Evolutionary conservation across 1,140 invertebrate species (phyloP), one percentile per base, ranked within the genome.

Genomic region (Portunus trituberculatus): DNA sequence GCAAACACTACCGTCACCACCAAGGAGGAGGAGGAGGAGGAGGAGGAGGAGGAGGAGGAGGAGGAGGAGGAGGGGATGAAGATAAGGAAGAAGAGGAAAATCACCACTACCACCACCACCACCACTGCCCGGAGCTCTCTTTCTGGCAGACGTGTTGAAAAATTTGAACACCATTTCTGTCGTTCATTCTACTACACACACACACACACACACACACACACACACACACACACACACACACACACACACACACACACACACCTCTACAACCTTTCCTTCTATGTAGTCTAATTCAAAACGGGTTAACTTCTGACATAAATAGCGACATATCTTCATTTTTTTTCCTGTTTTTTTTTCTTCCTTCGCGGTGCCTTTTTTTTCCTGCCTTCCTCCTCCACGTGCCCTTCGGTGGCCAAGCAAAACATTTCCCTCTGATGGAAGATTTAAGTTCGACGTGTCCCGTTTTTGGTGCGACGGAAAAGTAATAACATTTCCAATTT

Each of bases 111-210:
- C 45, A 39, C 86, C 31, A 14, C 28, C 14, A 14, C 86, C 10
- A 88, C 16, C 4, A 14, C 83, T 48, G 28, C 82, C 31, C 84
- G 92, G 83, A 31, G 83, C 14, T 83, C n/a, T n/a, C 48, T 31
- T 93, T 93, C 92, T 88, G 28, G 83, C 45, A 3, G 28, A 29
- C 83, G 83, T 46, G 92, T n/a, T 88, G 45, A 20, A 87, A 93
- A 93, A 93, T 93, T 93, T 93, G 92, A 93, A 93, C 87, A 45
- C 92, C 87, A 93, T 93, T 83, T 88, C 87, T 93, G 92, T 93
- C 29, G 92, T 93, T 8, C 92, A 88, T 93, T 88, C 87, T 93
- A 84, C 31, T 87, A 32, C 48, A 45, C 82, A 28, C 39, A 86
- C 82, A 93, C 82, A 93, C 91, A 83, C 92, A 52, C 48, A 52